These are phyloP conservation scores for Anisognathus igniventris DNA, from an alignment of 2,797 vertebrate species.

Conservation along the genomic window DNA sequence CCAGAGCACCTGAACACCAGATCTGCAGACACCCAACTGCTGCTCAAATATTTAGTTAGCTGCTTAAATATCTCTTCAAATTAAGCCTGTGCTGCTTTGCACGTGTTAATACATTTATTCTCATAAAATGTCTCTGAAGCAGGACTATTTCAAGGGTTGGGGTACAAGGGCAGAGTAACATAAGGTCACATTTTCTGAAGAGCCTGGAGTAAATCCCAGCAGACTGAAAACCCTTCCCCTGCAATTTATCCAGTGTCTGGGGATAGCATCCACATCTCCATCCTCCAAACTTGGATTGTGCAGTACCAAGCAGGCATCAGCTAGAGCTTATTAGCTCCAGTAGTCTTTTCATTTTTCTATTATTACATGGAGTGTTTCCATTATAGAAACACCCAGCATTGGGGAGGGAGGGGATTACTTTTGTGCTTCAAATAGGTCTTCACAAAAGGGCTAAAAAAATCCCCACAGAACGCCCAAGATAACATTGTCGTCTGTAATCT, in stretches of 20 bases:
- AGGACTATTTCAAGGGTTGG: neutral
- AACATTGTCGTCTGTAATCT: slow-evolving; percentile 28
- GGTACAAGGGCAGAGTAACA: neutral
- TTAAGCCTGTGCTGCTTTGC: neutral
- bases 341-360: slow-evolving; percentile 14
- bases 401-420: neutral
- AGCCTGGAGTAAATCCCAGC: neutral
- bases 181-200: neutral
- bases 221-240: neutral
- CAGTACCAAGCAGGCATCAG: neutral
- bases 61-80: neutral
- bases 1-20: neutral
- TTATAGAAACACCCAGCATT: neutral
- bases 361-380: neutral
- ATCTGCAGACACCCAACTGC: neutral
- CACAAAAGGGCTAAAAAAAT: slow-evolving; percentile 36
- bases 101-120: neutral
- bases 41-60: neutral
- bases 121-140: neutral
- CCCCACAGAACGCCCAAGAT: slow-evolving; percentile 29
- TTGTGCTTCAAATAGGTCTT: slow-evolving; percentile 18
- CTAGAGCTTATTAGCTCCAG: neutral
- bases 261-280: neutral
- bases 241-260: neutral
- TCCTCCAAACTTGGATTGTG: neutral